phyloP scores from a whole-genome alignment of 2,113 vertebrate species.

The Ondatra zibethicus region DNA sequence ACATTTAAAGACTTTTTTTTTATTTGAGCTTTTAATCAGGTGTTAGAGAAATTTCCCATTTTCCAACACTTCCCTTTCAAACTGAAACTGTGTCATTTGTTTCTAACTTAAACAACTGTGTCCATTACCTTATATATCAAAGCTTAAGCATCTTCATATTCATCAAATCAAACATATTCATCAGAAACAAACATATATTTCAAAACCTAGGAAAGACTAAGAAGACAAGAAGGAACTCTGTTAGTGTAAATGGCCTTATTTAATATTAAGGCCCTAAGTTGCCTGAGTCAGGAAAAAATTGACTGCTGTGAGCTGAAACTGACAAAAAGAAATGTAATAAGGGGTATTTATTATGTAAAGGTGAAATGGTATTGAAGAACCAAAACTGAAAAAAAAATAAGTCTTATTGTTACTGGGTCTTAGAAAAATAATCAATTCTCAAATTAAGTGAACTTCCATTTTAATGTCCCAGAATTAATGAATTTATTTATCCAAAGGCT shows the following conservation, averaged over 20 bases:
- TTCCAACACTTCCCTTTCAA: neutral
- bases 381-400: constrained; percentile 40
- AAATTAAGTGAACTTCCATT: neutral
- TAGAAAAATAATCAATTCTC: neutral
- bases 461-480: neutral
- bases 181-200: neutral
- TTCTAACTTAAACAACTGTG: neutral
- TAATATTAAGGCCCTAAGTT: constrained; percentile 41
- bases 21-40: neutral
- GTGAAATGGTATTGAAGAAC: neutral
- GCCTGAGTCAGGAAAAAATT: constrained; percentile 34
- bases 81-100: neutral
- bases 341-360: neutral
- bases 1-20: neutral
- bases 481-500: neutral
- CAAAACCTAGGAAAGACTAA: neutral
- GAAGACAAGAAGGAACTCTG: neutral
- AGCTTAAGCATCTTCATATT: neutral
- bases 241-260: neutral
- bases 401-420: neutral
- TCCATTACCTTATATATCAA: neutral
- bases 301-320: constrained; percentile 7
- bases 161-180: no score
- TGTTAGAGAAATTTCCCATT: neutral
- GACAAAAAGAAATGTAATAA: constrained; percentile 32